These are phyloP conservation scores for Calliphora vicina DNA, from an alignment of 1,140 invertebrate genomes.

Conservation along the genomic window DNA sequence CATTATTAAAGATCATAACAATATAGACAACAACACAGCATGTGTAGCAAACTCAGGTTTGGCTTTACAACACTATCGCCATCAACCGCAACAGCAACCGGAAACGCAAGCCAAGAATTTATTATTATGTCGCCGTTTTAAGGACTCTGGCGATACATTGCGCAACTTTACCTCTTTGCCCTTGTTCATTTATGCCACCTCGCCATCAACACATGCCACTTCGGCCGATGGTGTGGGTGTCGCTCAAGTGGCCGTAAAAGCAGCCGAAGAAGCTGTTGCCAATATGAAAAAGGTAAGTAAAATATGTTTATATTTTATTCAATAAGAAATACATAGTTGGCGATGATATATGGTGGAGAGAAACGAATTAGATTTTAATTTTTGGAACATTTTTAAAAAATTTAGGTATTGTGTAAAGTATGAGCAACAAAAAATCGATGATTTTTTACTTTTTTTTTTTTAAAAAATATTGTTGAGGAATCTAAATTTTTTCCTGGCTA, in stretches of 20 bases:
- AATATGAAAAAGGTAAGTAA: conserved; percentile 54
- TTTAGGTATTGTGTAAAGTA: no score
- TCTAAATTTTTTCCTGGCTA: no score
- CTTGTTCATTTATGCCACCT: conserved; percentile 58
- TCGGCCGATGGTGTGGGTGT: conserved; percentile 59
- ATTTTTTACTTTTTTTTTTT: no score
- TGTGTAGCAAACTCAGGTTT: conserved; percentile 9
- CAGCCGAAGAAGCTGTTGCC: conserved; percentile 39
- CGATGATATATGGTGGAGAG: not conserved
- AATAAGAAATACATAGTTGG: not conserved
- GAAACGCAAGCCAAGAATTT: conserved; percentile 46
- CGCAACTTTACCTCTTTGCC: conserved; percentile 59
- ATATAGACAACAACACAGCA: not conserved
- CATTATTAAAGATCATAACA: not conserved
- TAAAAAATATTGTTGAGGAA: no score
- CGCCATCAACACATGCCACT: conserved; percentile 54
- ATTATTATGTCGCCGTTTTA: conserved; percentile 57
- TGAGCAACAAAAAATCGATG: no score
- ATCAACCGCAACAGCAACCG: not conserved
- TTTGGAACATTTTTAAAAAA: no score
- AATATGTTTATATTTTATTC: not conserved
- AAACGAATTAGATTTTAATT: no score
- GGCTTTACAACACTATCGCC: conserved; percentile 7
- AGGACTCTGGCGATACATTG: conserved; percentile 51
- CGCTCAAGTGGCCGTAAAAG: conserved; percentile 50